These are phyloP conservation scores for Papilio polyxenes DNA, from an alignment of 1,140 invertebrate genomes.

Conservation along the genomic window DNA sequence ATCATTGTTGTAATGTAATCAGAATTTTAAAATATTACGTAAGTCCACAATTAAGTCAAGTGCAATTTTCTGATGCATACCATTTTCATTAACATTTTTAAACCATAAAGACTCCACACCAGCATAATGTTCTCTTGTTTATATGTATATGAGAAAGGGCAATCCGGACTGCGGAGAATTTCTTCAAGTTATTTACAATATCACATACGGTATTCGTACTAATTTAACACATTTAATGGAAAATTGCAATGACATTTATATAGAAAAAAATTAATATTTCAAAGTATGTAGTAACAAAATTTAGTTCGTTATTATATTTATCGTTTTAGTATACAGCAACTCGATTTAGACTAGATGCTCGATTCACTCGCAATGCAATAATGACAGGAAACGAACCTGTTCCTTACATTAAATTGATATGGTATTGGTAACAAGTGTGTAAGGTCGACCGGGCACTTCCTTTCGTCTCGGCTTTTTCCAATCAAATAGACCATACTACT, in stretches of 20 bases:
- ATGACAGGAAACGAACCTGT: slow-evolving; percentile 62
- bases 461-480: slow-evolving; percentile 36
- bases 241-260: not conserved
- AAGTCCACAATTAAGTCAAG: slow-evolving; percentile 51
- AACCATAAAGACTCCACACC: not conserved
- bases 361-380: slow-evolving; percentile 48
- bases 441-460: slow-evolving; percentile 57
- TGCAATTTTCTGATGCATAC: not conserved
- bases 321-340: slow-evolving; percentile 1
- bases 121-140: slow-evolving; percentile 29
- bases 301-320: slow-evolving; percentile 8
- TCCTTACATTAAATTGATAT: slow-evolving; percentile 61
- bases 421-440: slow-evolving; percentile 53
- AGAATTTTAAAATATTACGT: slow-evolving; percentile 70
- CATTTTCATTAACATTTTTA: not conserved
- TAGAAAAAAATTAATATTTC: not conserved
- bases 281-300: not conserved
- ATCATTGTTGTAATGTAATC: slow-evolving; percentile 64
- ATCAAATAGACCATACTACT: not conserved
- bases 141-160: not conserved
- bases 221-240: not conserved
- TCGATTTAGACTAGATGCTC: not conserved
- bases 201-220: too few species aligned
- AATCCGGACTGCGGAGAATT: not conserved
- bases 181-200: not conserved